These are phyloP conservation scores for Oreotrochilus melanogaster DNA, from an alignment of 2,113 vertebrate species.

Conservation along the genomic window DNA sequence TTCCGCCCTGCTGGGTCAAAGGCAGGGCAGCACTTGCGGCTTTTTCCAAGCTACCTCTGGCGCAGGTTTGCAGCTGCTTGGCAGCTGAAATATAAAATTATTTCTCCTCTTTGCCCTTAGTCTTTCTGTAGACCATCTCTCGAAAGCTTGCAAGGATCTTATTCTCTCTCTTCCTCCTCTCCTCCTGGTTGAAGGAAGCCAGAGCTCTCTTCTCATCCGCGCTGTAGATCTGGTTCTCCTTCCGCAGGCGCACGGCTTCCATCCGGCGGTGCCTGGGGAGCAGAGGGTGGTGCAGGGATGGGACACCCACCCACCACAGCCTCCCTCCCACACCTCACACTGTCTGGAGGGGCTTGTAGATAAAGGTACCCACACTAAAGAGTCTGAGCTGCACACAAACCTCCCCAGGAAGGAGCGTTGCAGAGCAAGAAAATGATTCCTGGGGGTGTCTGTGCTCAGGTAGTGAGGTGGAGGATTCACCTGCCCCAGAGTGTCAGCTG, in stretches of 20 bases:
- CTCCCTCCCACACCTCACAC: not conserved
- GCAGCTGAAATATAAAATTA: constrained; percentile 52
- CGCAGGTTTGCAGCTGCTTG: not conserved
- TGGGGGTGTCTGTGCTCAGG: not conserved
- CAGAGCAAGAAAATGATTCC: not conserved
- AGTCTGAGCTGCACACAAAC: not conserved
- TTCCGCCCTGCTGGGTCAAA: constrained; percentile 42
- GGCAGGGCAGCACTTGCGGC: constrained; percentile 54
- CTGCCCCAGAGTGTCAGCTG: not conserved
- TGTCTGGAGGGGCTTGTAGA: not conserved
- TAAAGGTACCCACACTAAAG: not conserved
- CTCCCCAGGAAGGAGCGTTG: not conserved
- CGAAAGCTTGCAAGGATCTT: constrained; percentile 97
- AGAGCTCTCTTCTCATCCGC: constrained; percentile 95
- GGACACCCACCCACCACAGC: not conserved
- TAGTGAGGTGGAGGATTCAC: not conserved
- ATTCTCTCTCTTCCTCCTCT: constrained; percentile 94
- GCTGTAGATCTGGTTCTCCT: constrained; percentile 99
- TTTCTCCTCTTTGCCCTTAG: constrained; percentile 96
- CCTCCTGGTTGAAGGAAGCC: constrained; percentile 97
- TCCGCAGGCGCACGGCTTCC: constrained; percentile 97
- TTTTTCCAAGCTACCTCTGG: not conserved
- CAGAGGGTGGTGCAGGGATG: not conserved
- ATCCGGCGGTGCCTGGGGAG: constrained; percentile 91
- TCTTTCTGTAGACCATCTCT: constrained; percentile 98